Evolutionary conservation across 37 sponge, comb jelly and placozoan species (phyloP), one percentile per base, ranked within the genome.

Genomic region (Haliclona indistincta): DNA sequence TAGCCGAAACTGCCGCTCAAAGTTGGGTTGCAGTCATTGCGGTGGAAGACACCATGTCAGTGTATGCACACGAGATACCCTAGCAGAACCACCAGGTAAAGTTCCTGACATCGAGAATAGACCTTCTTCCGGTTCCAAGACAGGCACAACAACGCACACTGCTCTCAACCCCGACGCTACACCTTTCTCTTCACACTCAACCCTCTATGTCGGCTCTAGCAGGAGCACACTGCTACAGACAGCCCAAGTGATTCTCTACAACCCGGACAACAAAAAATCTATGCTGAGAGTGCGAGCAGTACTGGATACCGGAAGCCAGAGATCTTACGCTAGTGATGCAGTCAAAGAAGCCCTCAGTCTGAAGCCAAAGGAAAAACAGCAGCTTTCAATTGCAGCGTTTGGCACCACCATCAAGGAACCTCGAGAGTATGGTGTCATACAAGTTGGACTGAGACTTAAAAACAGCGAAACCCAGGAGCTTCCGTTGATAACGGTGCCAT

Each of bases 1-100:
- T 1, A 22, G 32, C 0, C 56, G 70, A 11, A 33, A 56, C 20
- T 79, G 80, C 49, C 80, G 60, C 42, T 79, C 80, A n/a, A 54
- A 33, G 3, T 2, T 10, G 10, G 1, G 45, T 3, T 79, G 80
- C 45, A 22, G 6, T 25, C n/a, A 4, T 17, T 79, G 80, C 39
- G 19, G 34, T 13, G 70, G 70, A 51, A 6, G 42, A 43, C 80
- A 79, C 25, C 80, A 68, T 33, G 13, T 33, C 62, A 61, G 63
- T 15, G 69, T 69, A 11, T 79, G 80, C 35, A n/a, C n/a, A n/a
- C n/a, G n/a, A n/a, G n/a, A n/a, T n/a, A n/a, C n/a, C n/a, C 22
- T 26, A 45, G 19, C 63, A 20, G 64, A 40, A 28, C n/a, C 55
- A 34, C 20, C 51, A 20, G 30, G 49, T 4, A 28, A n/a, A 40